These are phyloP conservation scores for Pomatorhinus ruficollis DNA, from an alignment of 2,113 vertebrate species.

Conservation along the genomic window DNA sequence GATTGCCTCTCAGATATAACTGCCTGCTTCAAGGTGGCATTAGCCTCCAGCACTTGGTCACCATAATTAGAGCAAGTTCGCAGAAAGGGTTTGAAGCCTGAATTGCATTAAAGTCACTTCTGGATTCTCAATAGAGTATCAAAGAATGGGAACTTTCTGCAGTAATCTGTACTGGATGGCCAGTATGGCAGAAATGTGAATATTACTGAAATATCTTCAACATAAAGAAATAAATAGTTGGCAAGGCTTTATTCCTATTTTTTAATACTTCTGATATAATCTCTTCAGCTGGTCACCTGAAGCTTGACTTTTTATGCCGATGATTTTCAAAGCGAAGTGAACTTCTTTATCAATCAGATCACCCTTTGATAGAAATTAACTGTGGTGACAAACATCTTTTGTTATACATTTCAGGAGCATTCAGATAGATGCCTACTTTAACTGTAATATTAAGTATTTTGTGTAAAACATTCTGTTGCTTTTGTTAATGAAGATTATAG, in stretches of 20 bases:
- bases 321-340: background rate
- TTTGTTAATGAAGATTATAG: slow-evolving; percentile 1
- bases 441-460: background rate
- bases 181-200: background rate
- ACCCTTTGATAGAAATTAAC: background rate
- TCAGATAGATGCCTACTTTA: background rate
- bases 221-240: background rate
- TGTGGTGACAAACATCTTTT: background rate
- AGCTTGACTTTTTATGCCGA: background rate
- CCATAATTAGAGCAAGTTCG: background rate
- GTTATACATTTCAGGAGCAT: background rate
- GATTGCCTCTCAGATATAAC: background rate
- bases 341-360: background rate
- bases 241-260: background rate
- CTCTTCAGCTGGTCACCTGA: background rate
- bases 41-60: background rate
- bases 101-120: background rate
- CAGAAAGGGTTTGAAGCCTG: background rate
- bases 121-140: background rate
- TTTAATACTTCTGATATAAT: background rate
- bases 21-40: background rate
- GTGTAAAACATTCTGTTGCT: background rate
- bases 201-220: background rate
- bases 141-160: background rate
- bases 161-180: background rate